Conservation (phyloP, 2,113 vertebrate species). For the Coracopsis vasa region DNA sequence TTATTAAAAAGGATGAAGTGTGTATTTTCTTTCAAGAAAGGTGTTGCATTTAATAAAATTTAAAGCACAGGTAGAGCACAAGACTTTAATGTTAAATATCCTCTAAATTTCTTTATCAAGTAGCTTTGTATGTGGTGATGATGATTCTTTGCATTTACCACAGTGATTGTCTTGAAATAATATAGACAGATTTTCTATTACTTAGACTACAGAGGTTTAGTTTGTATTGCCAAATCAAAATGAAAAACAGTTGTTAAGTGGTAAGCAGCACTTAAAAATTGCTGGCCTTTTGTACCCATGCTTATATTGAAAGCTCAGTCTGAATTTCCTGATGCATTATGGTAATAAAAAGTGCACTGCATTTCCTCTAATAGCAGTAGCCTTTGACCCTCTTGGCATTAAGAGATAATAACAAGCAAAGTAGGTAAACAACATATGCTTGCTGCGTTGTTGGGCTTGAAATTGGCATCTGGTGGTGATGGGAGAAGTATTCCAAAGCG, state of each 20-base stretch:
- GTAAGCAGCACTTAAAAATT: slow-evolving; percentile 10
- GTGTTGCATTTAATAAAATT: background rate
- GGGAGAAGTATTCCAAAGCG: background rate
- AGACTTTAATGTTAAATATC: background rate
- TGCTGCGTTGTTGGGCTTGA: background rate
- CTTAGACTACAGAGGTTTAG: background rate
- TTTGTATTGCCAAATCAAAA: slow-evolving; percentile 7
- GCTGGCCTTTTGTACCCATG: background rate
- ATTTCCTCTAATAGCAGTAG: background rate
- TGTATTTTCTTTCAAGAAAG: background rate
- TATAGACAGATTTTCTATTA: background rate
- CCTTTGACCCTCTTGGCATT: slow-evolving; percentile 15
- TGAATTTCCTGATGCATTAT: slow-evolving; percentile 40
- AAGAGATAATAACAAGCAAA: background rate
- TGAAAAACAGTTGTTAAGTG: slow-evolving; percentile 22
- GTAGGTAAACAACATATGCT: background rate
- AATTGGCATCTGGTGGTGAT: background rate
- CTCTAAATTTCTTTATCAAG: background rate
- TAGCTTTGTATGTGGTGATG: background rate
- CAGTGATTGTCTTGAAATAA: background rate
- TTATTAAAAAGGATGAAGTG: background rate
- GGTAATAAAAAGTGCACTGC: slow-evolving; percentile 15
- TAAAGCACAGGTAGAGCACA: background rate
- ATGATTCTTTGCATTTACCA: background rate
- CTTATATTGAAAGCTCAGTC: background rate